Conservation (phyloP, 2,797 vertebrate genomes). For the Aphelocoma californica region DNA sequence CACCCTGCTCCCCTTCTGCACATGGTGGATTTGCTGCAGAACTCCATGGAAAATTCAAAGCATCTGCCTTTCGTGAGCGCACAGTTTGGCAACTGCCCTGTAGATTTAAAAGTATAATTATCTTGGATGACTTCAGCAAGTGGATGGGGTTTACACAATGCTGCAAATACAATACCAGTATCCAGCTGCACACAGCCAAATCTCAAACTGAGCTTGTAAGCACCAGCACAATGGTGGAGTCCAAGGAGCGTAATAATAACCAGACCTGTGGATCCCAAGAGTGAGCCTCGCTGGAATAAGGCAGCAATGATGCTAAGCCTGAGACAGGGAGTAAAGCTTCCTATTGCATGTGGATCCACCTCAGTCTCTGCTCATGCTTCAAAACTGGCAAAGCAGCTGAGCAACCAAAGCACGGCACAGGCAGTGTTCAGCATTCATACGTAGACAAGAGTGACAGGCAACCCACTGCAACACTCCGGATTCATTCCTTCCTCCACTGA, state of each 20-base stretch:
- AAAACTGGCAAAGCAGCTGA: background rate
- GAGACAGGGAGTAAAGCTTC: background rate
- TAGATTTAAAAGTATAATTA: constrained; percentile 45
- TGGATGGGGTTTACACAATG: background rate
- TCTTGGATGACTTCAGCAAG: constrained; percentile 23
- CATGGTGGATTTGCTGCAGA: background rate
- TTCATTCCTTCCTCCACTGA: background rate
- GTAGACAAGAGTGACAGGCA: background rate
- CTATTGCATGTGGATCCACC: background rate
- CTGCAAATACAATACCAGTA: constrained; percentile 13
- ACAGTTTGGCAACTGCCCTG: background rate
- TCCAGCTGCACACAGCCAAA: background rate
- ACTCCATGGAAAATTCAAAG: constrained; percentile 9
- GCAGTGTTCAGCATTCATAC: background rate
- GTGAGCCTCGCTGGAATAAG: background rate
- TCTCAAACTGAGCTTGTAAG: background rate
- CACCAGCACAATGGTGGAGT: background rate
- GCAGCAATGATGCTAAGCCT: background rate
- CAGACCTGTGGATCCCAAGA: background rate
- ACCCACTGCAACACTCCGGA: background rate
- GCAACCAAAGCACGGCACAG: background rate
- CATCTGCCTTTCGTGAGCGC: background rate
- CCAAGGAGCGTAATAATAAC: background rate
- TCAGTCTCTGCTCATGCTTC: background rate
- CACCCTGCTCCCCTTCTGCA: background rate